Conservation (phyloP, 1,140 invertebrate genomes). For the Diorhabda elongata region DNA sequence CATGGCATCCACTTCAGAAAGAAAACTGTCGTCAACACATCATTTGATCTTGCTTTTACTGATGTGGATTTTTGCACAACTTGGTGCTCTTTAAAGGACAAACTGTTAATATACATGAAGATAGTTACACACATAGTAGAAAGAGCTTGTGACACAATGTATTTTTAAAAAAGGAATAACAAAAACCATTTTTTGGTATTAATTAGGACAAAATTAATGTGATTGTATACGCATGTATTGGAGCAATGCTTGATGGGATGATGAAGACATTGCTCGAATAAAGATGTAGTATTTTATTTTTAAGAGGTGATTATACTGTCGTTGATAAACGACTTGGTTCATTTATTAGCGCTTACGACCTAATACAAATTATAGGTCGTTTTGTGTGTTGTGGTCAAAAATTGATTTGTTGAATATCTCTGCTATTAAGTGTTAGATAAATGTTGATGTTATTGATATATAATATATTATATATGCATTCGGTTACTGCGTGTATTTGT, state of each 20-base stretch:
- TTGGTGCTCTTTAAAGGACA: constrained; percentile 14
- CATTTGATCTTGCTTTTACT: constrained; percentile 16
- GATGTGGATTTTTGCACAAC: constrained; percentile 14
- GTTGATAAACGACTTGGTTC: not conserved
- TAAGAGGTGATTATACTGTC: not conserved
- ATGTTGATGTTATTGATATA: no score
- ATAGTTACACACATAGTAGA: constrained; percentile 11
- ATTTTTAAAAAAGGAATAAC: not conserved
- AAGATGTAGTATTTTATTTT: not conserved
- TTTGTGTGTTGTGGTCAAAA: not conserved
- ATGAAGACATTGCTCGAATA: not conserved
- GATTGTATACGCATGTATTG: constrained; percentile 8
- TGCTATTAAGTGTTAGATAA: not conserved
- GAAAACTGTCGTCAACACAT: constrained; percentile 11
- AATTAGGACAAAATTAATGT: not conserved
- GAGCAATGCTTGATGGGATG: not conserved
- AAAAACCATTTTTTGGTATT: not conserved
- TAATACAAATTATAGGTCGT: no score
- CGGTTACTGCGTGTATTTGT: no score
- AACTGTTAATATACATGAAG: not conserved
- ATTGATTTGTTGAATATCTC: not conserved
- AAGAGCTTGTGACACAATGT: constrained; percentile 16
- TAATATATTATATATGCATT: no score
- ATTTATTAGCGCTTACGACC: not conserved
- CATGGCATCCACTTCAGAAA: constrained; percentile 29